Evolutionary conservation across 2,888 invertebrate species (phyloP).

Genomic region (Graphium colonna): DNA sequence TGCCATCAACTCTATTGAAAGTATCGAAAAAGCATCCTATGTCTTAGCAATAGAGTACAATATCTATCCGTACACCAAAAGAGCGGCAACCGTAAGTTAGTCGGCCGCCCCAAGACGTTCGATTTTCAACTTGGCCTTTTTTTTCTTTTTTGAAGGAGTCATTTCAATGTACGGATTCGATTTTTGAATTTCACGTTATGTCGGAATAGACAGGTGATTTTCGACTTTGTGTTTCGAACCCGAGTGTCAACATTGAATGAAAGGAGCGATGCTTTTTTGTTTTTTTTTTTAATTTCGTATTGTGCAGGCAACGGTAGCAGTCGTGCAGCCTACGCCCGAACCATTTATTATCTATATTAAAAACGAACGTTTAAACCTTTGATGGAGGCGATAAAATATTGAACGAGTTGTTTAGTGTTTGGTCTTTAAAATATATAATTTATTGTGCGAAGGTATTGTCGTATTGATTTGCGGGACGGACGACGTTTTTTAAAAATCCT

Average conservation of each 20-base stretch:
- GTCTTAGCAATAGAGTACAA: conserved; percentile 25
- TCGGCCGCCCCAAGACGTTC: conserved; percentile 44
- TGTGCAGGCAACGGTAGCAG: conserved; percentile 9
- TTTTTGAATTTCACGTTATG: conserved; percentile 22
- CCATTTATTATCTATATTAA: conserved; percentile 3
- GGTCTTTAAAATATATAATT: too few relatives aligned
- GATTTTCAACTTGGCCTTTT: conserved; percentile 45
- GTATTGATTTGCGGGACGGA: too few relatives aligned
- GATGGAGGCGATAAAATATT: neutral
- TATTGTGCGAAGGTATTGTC: too few relatives aligned
- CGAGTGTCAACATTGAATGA: conserved; percentile 8
- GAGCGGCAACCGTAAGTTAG: conserved; percentile 23
- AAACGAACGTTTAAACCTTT: neutral
- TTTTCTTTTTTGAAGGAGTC: conserved; percentile 26
- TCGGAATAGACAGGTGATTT: conserved; percentile 18
- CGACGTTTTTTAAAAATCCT: too few relatives aligned
- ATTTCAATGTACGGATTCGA: conserved; percentile 25
- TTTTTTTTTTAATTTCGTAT: conserved; percentile 17
- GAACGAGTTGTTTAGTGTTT: too few relatives aligned
- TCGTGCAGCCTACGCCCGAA: neutral
- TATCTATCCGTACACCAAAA: conserved; percentile 23
- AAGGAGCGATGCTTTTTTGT: too few relatives aligned
- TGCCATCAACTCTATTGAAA: conserved; percentile 37
- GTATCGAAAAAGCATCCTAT: conserved; percentile 37
- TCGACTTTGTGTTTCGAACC: conserved; percentile 6